Evolutionary conservation across 2,888 invertebrate species (phyloP).

Genomic region (Luperina nickerlii): DNA sequence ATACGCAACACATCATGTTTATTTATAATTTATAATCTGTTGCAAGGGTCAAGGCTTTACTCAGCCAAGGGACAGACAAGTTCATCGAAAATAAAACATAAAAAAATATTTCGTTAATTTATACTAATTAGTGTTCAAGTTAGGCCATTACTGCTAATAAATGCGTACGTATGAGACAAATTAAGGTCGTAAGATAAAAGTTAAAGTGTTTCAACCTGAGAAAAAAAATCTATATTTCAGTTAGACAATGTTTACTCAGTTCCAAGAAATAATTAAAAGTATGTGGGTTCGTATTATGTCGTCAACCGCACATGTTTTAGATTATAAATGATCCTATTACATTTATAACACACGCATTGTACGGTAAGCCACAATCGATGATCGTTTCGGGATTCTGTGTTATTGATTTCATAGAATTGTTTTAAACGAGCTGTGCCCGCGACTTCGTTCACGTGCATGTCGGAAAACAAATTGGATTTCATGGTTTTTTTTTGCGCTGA

Average conservation of each 20-base stretch:
- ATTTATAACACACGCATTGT: slow-evolving; percentile 7
- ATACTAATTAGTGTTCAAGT: slow-evolving; percentile 9
- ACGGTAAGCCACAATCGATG: background rate
- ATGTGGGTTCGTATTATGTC: slow-evolving; percentile 1
- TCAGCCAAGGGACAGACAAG: background rate
- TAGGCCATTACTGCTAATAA: slow-evolving; percentile 1
- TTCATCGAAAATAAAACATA: slow-evolving; percentile 9
- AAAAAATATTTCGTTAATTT: slow-evolving; percentile 19
- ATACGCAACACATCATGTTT: slow-evolving; percentile 11
- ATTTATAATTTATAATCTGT: slow-evolving; percentile 31
- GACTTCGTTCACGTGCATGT: background rate
- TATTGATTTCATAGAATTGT: background rate
- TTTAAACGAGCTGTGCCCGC: background rate
- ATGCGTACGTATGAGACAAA: slow-evolving; percentile 17
- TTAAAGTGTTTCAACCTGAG: background rate
- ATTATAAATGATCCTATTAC: slow-evolving; percentile 41
- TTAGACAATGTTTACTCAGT: slow-evolving; percentile 3
- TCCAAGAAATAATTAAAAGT: slow-evolving; percentile 24
- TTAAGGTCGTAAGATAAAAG: slow-evolving; percentile 24
- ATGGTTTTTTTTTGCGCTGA: background rate
- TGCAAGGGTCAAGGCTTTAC: slow-evolving; percentile 33
- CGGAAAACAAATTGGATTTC: background rate
- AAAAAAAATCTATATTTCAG: slow-evolving; percentile 1
- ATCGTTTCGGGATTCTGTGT: background rate
- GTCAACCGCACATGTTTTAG: slow-evolving; percentile 14